Conservation (phyloP, 2,797 vertebrate genomes). For the Acanthurus leucopareius region DNA sequence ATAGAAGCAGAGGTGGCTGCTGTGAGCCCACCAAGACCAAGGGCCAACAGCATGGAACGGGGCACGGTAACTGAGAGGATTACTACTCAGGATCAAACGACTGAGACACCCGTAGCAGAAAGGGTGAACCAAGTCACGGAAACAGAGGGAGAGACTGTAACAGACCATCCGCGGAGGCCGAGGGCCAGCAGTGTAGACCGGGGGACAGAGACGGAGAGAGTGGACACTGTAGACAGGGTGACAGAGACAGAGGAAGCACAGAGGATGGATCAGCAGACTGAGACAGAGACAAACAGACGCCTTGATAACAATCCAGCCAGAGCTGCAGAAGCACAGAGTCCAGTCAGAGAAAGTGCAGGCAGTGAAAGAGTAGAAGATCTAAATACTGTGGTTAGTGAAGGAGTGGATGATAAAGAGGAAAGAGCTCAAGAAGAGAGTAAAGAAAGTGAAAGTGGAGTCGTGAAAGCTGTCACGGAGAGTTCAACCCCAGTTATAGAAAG, state of each 20-base stretch:
- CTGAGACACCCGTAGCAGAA: constrained; percentile 66
- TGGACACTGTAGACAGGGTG: constrained; percentile 78
- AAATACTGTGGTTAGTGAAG: constrained; percentile 37
- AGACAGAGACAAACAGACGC: constrained; percentile 71
- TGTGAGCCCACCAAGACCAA: constrained; percentile 61
- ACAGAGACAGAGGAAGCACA: constrained; percentile 79
- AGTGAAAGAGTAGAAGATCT: constrained; percentile 32
- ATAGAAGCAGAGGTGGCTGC: constrained; percentile 38
- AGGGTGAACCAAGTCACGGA: constrained; percentile 73
- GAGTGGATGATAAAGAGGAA: constrained; percentile 41
- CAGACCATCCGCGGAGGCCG: constrained; percentile 74
- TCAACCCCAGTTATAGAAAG: constrained; percentile 35
- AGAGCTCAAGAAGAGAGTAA: constrained; percentile 26
- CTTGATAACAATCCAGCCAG: constrained; percentile 60
- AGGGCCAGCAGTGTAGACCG: constrained; percentile 78
- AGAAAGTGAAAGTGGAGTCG: constrained; percentile 35
- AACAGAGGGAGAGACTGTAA: constrained; percentile 70
- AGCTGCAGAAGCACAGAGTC: constrained; percentile 46
- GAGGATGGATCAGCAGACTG: constrained; percentile 78
- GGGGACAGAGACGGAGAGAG: constrained; percentile 82
- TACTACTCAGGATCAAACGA: constrained; percentile 77
- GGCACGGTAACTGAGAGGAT: constrained; percentile 79
- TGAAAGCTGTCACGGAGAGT: constrained; percentile 42
- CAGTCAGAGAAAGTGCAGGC: constrained; percentile 34
- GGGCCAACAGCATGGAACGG: constrained; percentile 80